phyloP scores from a whole-genome alignment of 2,888 invertebrate species.

The Drosophila rubida region DNA sequence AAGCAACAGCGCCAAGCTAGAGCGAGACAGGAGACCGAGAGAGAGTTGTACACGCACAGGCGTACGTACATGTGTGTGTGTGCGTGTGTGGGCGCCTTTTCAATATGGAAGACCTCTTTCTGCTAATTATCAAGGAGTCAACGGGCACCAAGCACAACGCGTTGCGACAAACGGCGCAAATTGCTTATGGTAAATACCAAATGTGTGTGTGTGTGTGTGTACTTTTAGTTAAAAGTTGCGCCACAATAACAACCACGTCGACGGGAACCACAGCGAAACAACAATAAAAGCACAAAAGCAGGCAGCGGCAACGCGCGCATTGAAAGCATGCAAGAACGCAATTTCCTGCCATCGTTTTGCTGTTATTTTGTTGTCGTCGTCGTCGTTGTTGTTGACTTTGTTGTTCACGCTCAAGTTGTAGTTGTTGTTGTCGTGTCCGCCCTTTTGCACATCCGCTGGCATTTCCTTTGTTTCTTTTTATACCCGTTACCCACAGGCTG shows the following conservation, averaged over 20 bases:
- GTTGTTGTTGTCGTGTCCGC: conserved; percentile 38
- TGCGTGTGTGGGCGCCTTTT: conserved; percentile 21
- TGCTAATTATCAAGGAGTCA: conserved; percentile 94
- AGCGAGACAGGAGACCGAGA: not conserved
- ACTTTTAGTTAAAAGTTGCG: conserved; percentile 21
- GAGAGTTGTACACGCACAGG: conserved; percentile 12
- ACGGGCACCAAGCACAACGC: conserved; percentile 90
- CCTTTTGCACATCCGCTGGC: conserved; percentile 39
- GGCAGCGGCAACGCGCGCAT: conserved; percentile 23
- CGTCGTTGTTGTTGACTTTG: conserved; percentile 18
- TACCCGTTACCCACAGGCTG: not conserved
- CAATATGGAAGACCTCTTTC: conserved; percentile 94
- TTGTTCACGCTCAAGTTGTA: conserved; percentile 22
- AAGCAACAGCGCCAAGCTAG: conserved; percentile 17
- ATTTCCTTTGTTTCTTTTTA: conserved; percentile 52
- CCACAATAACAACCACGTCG: conserved; percentile 20
- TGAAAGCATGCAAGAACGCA: conserved; percentile 59
- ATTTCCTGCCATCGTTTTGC: conserved; percentile 53
- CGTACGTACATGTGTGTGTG: conserved; percentile 20
- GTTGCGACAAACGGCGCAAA: conserved; percentile 93
- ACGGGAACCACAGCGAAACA: conserved; percentile 9
- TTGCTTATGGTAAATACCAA: conserved; percentile 90
- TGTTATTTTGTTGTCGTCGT: conserved; percentile 21
- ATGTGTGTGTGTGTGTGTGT: conserved; percentile 5
- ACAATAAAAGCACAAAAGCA: conserved; percentile 21